Base-by-base conservation (phyloP, 2,888 invertebrate genomes). In the Trisateles emortualis region DNA sequence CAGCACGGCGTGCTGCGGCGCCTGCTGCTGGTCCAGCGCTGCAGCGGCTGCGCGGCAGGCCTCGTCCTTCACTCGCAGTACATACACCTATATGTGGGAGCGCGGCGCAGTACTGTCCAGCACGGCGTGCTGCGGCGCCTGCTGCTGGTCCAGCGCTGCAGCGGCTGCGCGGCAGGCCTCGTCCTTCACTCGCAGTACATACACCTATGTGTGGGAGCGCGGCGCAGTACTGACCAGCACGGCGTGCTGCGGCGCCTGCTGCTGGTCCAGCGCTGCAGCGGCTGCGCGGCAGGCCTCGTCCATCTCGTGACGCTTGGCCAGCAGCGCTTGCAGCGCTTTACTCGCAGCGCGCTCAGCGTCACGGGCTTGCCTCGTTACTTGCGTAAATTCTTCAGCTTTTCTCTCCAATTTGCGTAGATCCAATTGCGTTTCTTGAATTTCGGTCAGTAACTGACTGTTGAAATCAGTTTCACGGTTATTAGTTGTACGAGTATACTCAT, bases 361-460 rank as follows among this genome's bases (percentile, higher is more conserved):
- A 1, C 82, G 81, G 32, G 87, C 90, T 33, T 80, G 70, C 64
- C 78, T 61, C 14, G 82, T 84, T 13, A 93, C 79, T 9, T 71
- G 75, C 41, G 76, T 81, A 54, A 84, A 61, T 64, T 84, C 78
- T 70, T 88, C 78, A 0, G 86, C 87, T 9, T 83, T 71, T 16
- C 81, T 81, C 32, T 88, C 84, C 0, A 86, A 62, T 19, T 75
- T 64, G 2, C 78, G 61, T 5, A 76, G 81, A 0, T 57, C 67
- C 26, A 57, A 50, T 52, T 92, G 85, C 10, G 84, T 78, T 33
- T 89, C 89, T 11, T 68, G 50, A 24, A 94, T 81, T 62, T 94
- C 93, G 2, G 80, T 79, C 50, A 68, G 38, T 48, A 86, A 64
- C 74, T 87, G 86, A 29, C 87, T 87, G 59, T 0, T 8, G 8